Evolutionary conservation across 1,140 invertebrate species (phyloP), one percentile per base, ranked within the genome.

Genomic region (Drosophila triauraria): DNA sequence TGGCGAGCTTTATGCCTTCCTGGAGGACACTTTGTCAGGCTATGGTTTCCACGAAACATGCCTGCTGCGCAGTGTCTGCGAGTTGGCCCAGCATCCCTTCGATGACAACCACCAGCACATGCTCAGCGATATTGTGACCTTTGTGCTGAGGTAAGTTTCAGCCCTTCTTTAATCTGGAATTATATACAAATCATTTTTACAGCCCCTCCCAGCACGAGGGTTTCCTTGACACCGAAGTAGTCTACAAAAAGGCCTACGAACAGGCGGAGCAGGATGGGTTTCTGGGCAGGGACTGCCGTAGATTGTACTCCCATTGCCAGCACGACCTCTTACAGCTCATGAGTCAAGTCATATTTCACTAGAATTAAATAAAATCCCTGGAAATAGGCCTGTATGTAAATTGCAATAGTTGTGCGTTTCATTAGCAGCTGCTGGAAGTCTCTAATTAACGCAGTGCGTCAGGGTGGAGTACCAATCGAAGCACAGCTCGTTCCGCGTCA

Each of bases 1-100:
- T 62, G 91, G 76, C 7, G 78, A 92, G 44, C 82, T 92, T 3
- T 92, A 92, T 53, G 65, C 50, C 8, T 57, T 68, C n/a, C 65
- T 92, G 4, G 87, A 92, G 50, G 80, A 91, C 25, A 38, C 59
- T 0, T 40, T 92, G 10, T 50, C 27, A 1, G 70, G 64, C 35
- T 86, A 85, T 67, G 91, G 91, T 10, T 92, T 78, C 44, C 79
- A 93, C 38, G 81, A 85, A 8, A 91, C 80, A 4, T 93, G 92
- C 35, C 61, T 93, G 0, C 30, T 91, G 20, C 79, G 88, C 1
- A 90, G 80, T 46, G 82, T 93, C 8, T 93, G 92, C 17, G 90
- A 93, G 7, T 40, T 93, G 42, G 80, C 92, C 7, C 74, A 56
- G 13, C 83, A 92, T 84, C 92, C 92, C 7, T 91, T 93, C n/a